Evolutionary conservation across 2,797 vertebrate species (phyloP).

Genomic region (Cirrhinus molitorella): DNA sequence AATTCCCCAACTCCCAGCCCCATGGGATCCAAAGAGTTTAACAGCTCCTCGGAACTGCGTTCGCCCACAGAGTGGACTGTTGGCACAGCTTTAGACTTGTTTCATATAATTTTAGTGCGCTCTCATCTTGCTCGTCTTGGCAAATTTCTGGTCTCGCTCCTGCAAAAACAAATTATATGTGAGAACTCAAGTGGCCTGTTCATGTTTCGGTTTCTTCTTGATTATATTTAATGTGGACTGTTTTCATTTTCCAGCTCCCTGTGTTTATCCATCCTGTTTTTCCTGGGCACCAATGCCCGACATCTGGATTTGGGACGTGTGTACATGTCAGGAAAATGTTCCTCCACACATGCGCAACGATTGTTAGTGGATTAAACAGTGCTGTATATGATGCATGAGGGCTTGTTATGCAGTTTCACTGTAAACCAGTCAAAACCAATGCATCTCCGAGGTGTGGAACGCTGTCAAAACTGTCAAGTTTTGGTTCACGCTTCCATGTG

Average conservation of each 20-base stretch:
- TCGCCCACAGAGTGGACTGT: slow-evolving; percentile 14
- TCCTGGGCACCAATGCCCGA: slow-evolving; percentile 77
- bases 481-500: slow-evolving; percentile 15
- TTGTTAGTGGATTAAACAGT: slow-evolving; percentile 65
- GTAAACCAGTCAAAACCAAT: slow-evolving; percentile 20
- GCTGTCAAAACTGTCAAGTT: slow-evolving; percentile 30
- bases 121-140: slow-evolving; percentile 80
- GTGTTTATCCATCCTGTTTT: slow-evolving; percentile 74
- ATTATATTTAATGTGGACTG: slow-evolving; percentile 81
- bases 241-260: slow-evolving; percentile 72
- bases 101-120: slow-evolving; percentile 77
- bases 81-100: slow-evolving; percentile 41
- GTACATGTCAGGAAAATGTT: slow-evolving; percentile 54
- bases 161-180: slow-evolving; percentile 79
- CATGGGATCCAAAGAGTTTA: slow-evolving; percentile 21
- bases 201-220: slow-evolving; percentile 80
- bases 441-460: slow-evolving; percentile 26
- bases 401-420: background rate
- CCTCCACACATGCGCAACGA: slow-evolving; percentile 56
- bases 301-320: slow-evolving; percentile 76
- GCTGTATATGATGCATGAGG: slow-evolving; percentile 34
- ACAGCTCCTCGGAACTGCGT: slow-evolving; percentile 4
- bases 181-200: slow-evolving; percentile 78
- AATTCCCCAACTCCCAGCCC: slow-evolving; percentile 63
- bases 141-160: slow-evolving; percentile 54